Evolutionary conservation across 2,888 invertebrate genomes (phyloP), one percentile per base, ranked within the genome.

Genomic region (Brachyptera risi): DNA sequence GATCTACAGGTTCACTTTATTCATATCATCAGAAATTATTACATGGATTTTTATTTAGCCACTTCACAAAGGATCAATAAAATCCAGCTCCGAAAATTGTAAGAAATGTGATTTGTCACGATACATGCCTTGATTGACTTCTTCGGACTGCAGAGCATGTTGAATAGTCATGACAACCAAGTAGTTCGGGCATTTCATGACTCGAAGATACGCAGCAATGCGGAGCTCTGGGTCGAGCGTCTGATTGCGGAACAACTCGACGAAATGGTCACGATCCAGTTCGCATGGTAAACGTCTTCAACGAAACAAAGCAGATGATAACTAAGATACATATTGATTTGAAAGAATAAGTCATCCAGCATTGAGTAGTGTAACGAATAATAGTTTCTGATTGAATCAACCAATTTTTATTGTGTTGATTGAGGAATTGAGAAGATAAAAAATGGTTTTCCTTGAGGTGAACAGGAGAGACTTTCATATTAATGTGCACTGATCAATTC

Each of bases 161-260:
- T 88, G 86, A 49, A 96, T 85, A 58, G 83, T 82, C 59, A 85
- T 79, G 0, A 96, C 79, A 0, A 88, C 83, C 49, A 84, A 80
- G 66, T 91, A 85, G 68, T 87, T 85, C 0, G 95, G 94, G 72
- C 96, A 97, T 58, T 84, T 82, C 92, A 96, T 96, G 3, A 92
- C 81, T 74, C 92, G 91, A 42, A 95, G 75, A 73, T 96, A 96
- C 1, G 94, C 87, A 4, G 88, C 87, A 49, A 96, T 88, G 24
- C 96, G 82, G 21, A 96, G 76, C 78, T 96, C 96, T 0, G 90
- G 79, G 70, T 96, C 88, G 63, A 87, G 79, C 1, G 82, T 79
- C 59, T 81, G 80, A 69, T 90, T 85, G 9, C 84, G 80, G 73
- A 87, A 93, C 19, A 87, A 78, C 44, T 85, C 79, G 66, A 91